Conservation (phyloP, 2,888 invertebrate species). For the Ethmia dodecea region DNA sequence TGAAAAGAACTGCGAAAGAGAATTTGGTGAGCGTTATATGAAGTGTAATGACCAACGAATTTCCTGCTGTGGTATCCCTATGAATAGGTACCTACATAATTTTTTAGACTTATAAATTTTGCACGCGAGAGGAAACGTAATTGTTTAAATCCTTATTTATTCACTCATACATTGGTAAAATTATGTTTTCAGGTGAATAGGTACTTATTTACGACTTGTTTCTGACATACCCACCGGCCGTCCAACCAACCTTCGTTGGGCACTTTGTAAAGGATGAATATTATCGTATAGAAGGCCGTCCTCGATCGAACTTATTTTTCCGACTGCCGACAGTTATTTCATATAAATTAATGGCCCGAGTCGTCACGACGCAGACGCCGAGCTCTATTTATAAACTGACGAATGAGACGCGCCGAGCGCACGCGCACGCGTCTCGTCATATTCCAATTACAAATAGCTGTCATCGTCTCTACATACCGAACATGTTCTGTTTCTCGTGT, state of each 20-base stretch:
- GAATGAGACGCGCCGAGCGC: slow-evolving; percentile 74
- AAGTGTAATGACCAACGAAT: slow-evolving; percentile 33
- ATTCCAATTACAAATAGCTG: slow-evolving; percentile 77
- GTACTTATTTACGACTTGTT: slow-evolving; percentile 24
- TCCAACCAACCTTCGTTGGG: slow-evolving; percentile 40
- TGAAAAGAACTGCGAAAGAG: slow-evolving; percentile 52
- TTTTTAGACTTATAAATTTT: neutral
- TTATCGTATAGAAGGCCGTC: slow-evolving; percentile 71
- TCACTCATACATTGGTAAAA: no score
- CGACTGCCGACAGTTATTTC: slow-evolving; percentile 77
- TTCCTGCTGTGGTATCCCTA: neutral
- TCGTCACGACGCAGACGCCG: slow-evolving; percentile 76
- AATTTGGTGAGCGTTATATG: slow-evolving; percentile 52
- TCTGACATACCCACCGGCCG: slow-evolving; percentile 54
- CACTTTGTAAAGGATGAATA: slow-evolving; percentile 75
- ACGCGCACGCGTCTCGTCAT: slow-evolving; percentile 73
- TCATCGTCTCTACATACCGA: slow-evolving; percentile 61
- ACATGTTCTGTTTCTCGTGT: slow-evolving; percentile 43
- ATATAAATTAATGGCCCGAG: slow-evolving; percentile 77
- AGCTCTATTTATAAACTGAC: slow-evolving; percentile 76
- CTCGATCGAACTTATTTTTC: slow-evolving; percentile 73
- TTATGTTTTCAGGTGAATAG: no score
- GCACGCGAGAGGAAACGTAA: neutral
- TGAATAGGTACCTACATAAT: no score
- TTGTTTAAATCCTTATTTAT: neutral